Evolutionary conservation across 1,140 invertebrate species (phyloP).

Genomic region (Drosophila parvula): DNA sequence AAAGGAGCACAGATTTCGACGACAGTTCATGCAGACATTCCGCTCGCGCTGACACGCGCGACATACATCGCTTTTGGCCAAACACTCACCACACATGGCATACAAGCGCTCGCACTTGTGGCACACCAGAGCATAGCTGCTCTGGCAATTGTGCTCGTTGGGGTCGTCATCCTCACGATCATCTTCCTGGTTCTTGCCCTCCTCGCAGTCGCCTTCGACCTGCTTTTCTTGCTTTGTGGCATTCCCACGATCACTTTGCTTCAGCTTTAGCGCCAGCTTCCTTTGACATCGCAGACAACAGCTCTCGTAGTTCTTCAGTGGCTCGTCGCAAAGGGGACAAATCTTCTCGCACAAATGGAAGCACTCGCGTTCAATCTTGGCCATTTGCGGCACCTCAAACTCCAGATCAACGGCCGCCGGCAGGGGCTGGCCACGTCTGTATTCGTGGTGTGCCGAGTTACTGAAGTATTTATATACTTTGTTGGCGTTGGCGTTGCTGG

Average conservation of each 20-base stretch:
- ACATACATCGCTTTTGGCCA: constrained; percentile 72
- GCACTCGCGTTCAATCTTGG: constrained; percentile 74
- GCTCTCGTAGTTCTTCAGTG: constrained; percentile 74
- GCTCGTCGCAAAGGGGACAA: constrained; percentile 77
- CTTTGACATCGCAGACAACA: constrained; percentile 75
- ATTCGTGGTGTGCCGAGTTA: constrained; percentile 76
- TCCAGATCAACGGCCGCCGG: constrained; percentile 65
- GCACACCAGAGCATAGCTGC: constrained; percentile 71
- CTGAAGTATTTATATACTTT: constrained; percentile 82
- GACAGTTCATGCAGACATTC: constrained; percentile 78
- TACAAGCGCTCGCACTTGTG: constrained; percentile 76
- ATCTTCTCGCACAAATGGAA: constrained; percentile 82
- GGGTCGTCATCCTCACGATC: constrained; percentile 17
- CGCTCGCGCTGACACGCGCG: constrained; percentile 71
- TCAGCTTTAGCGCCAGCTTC: constrained; percentile 69
- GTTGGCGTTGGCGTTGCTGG: constrained; percentile 46
- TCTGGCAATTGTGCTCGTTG: constrained; percentile 50
- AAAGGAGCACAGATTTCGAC: constrained; percentile 72
- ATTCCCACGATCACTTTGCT: constrained; percentile 26
- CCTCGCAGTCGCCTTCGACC: constrained; percentile 6
- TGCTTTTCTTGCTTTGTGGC: not conserved
- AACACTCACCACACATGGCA: constrained; percentile 65
- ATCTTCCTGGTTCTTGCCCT: constrained; percentile 6
- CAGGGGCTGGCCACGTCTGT: constrained; percentile 64
- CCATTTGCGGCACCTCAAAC: constrained; percentile 66